Percentiles rank a stretch among this genome's conserved stretches.
Conservation (phyloP, 1,140 invertebrate species). For the Drosophila micromelanica region DNA sequence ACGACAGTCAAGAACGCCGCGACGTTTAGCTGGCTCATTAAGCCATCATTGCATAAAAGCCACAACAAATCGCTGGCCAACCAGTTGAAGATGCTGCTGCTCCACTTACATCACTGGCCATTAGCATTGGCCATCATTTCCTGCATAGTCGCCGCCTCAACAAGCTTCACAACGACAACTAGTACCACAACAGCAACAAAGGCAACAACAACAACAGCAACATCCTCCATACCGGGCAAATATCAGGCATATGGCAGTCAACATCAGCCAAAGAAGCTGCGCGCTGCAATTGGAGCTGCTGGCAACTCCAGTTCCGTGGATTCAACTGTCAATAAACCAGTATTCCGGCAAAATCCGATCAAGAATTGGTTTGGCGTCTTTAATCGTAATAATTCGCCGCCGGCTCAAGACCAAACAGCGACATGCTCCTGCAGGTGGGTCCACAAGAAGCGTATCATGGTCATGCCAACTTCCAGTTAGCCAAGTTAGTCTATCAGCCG, state of each 20-base stretch:
- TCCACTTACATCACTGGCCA: conserved; percentile 80
- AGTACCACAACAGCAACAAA: conserved; percentile 20
- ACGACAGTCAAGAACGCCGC: not conserved
- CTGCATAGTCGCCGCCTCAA: conserved; percentile 57
- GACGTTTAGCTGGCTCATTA: conserved; percentile 50
- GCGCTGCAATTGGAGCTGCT: conserved; percentile 32
- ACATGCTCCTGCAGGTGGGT: conserved; percentile 83
- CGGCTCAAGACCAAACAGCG: conserved; percentile 72
- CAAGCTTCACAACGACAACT: conserved; percentile 19
- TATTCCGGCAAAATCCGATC: conserved; percentile 82
- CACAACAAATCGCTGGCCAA: conserved; percentile 37
- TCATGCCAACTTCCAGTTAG: conserved; percentile 71
- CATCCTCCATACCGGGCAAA: conserved; percentile 78
- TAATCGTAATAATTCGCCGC: conserved; percentile 80
- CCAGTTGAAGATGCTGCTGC: conserved; percentile 71
- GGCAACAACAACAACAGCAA: conserved; percentile 6
- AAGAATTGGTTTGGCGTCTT: conserved; percentile 83
- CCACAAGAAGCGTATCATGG: conserved; percentile 54
- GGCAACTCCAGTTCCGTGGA: conserved; percentile 29
- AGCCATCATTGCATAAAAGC: conserved; percentile 65
- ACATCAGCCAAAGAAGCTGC: conserved; percentile 72
- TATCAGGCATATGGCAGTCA: conserved; percentile 74
- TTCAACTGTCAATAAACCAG: conserved; percentile 63
- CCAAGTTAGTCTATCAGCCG: conserved; percentile 31
- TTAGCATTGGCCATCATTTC: conserved; percentile 76